Percentiles rank a stretch among this genome's conserved stretches.
phyloP scores from a whole-genome alignment of 2,113 vertebrate genomes.

The Fregata magnificens region DNA sequence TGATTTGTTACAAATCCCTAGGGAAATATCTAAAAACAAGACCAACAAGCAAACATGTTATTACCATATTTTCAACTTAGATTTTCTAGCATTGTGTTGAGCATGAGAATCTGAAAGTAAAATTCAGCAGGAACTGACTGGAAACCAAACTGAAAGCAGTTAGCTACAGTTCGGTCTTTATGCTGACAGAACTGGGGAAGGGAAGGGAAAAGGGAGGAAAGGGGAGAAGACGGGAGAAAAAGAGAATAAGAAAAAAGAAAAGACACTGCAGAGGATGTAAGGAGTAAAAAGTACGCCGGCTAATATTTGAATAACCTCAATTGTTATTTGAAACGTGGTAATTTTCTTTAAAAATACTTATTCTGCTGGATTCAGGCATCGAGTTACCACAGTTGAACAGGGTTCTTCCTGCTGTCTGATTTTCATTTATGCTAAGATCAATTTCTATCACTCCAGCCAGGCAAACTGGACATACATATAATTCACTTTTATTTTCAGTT shows the following conservation, averaged over 20 bases:
- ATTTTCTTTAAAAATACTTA: neutral
- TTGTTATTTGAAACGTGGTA: neutral
- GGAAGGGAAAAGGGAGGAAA: neutral
- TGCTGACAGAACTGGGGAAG: neutral
- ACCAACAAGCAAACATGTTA: neutral
- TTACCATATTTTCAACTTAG: conserved; percentile 12
- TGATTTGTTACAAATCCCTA: conserved; percentile 31
- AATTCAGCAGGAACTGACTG: neutral
- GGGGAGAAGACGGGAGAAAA: neutral
- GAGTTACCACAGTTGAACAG: neutral
- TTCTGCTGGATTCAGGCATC: neutral
- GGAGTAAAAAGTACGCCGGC: neutral
- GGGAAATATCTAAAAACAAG: conserved; percentile 36
- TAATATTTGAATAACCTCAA: neutral
- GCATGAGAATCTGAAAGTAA: neutral
- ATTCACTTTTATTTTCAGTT: neutral
- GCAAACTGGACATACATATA: neutral
- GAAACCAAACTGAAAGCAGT: neutral
- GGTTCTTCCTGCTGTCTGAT: neutral
- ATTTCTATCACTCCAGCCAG: neutral
- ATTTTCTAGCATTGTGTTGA: neutral
- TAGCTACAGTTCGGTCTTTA: neutral
- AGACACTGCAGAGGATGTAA: neutral
- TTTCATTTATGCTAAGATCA: neutral
- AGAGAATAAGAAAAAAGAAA: neutral